Base-by-base conservation (phyloP, 1,140 invertebrate genomes). In the Bombyx mandarina region DNA sequence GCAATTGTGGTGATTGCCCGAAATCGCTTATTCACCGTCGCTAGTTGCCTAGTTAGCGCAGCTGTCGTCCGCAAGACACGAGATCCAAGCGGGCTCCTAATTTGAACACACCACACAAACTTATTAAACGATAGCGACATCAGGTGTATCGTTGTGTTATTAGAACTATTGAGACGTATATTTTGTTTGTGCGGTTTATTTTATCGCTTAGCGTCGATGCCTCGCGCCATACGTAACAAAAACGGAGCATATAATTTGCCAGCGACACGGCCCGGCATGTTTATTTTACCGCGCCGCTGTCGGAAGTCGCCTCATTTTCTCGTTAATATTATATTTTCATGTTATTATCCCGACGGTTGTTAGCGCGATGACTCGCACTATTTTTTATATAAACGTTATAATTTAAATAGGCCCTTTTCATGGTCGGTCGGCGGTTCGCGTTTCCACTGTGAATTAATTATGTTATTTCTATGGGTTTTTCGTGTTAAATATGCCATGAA, bases 1-100 rank as follows among this genome's bases (percentile, higher is more conserved):
- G 62, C 53, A 57, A 57, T 49, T 55, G 56, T 59, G 67, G 51
- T 69, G 72, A 73, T 73, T 75, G 79, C 61, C 71, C 75, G 65
- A 82, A 84, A 76, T 66, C 73, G 82, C 82, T 79, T 82, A 82
- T 77, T 85, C 82, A 85, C 75, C 66, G 62, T 61, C 79, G 75
- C 72, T 85, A 85, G 82, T 85, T 82, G 82, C 72, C 75, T 67
- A 66, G 66, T 72, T 69, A 69, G 72, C 52, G 65, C 77, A 80
- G 74, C 76, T 82, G 79, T 68, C 54, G 52, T 10, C 35, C 61
- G 58, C 42, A 44, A 54, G 54, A 57, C 26, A 35, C 26, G 26
- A 35, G 26, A 35, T 3, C 4, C 26, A 5, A 35, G 26, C 26
- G 26, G 26, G 26, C 26, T 35, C 26, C 26, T 1, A 5, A 35